Base-by-base conservation (phyloP, 2,888 invertebrate genomes). In the Ochlodes sylvanus region DNA sequence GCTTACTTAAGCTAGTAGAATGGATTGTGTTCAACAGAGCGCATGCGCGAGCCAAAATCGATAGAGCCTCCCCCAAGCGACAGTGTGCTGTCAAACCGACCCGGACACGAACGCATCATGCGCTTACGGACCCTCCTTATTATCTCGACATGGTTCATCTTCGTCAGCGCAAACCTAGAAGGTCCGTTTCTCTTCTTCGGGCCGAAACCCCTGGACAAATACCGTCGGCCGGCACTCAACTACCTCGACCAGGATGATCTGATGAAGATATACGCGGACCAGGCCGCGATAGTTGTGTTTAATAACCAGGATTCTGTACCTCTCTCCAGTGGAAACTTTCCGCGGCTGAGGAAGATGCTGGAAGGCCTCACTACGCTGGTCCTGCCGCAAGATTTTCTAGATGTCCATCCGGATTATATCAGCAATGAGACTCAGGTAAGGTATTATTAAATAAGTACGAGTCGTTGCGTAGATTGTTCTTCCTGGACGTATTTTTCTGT, bases 121-220 rank as follows among this genome's bases (percentile, higher is more conserved):
- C 70, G 70, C 27, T 34, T 61, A 19, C 52, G 56, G 52, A 70
- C 67, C 14, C 38, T 73, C 7, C 12, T 71, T 7, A 47, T 75
- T 7, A 42, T 75, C 7, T 66, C 74, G 7, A n/a, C 62, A 62
- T 68, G 62, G 62, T 62, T 68, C 12, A 68, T 63, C 7, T 63
- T 56, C 14, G 57, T 68, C 7, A 50, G 81, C 54, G 94, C 88
- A 7, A 94, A 94, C 73, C 81, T 94, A 44, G 94, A 94, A 81
- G 95, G 95, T 0, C 95, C 95, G 0, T 95, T 94, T 77, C 74
- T 95, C 6, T 93, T 95, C 75, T 95, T 95, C 84, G 95, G 95
- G 0, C 94, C 94, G 5, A 89, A 93, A 57, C 87, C 92, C 7
- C 79, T 95, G 0, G 85, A 86, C 41, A 86, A 86, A 50, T 90